Evolutionary conservation across 2,888 invertebrate species (phyloP).

Genomic region (Heliothis peltigera): DNA sequence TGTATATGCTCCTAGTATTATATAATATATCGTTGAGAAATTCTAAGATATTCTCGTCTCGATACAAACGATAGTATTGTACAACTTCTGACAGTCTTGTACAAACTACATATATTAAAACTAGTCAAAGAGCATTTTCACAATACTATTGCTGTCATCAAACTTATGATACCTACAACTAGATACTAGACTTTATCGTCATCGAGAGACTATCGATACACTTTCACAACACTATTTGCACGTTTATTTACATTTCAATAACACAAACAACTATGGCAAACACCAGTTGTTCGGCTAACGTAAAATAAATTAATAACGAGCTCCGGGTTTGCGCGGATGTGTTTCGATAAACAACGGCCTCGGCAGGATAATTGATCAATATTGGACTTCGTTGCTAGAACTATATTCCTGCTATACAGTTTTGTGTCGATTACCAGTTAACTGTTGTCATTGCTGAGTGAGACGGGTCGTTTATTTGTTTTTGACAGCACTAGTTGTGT

Average conservation of each 20-base stretch:
- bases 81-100: not conserved
- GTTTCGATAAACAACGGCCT: conserved; percentile 24
- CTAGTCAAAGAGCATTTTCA: not conserved
- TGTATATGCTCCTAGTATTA: too few relatives aligned
- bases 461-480: conserved; percentile 1
- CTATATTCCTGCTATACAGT: not conserved
- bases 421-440: not conserved
- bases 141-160: not conserved
- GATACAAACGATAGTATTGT: conserved; percentile 1
- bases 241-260: conserved; percentile 7
- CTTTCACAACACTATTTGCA: not conserved
- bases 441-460: conserved; percentile 1
- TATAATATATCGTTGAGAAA: too few relatives aligned
- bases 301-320: conserved; percentile 27
- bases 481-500: not conserved
- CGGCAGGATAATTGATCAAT: conserved; percentile 57
- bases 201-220: not conserved
- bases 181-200: not conserved
- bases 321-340: not conserved
- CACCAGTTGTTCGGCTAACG: conserved; percentile 14
- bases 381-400: conserved; percentile 28
- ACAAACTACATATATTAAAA: too few relatives aligned
- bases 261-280: conserved; percentile 27
- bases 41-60: not conserved
- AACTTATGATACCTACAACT: not conserved